These are phyloP conservation scores for Callopanchax toddi DNA, from an alignment of 2,113 vertebrate genomes.

Conservation along the genomic window DNA sequence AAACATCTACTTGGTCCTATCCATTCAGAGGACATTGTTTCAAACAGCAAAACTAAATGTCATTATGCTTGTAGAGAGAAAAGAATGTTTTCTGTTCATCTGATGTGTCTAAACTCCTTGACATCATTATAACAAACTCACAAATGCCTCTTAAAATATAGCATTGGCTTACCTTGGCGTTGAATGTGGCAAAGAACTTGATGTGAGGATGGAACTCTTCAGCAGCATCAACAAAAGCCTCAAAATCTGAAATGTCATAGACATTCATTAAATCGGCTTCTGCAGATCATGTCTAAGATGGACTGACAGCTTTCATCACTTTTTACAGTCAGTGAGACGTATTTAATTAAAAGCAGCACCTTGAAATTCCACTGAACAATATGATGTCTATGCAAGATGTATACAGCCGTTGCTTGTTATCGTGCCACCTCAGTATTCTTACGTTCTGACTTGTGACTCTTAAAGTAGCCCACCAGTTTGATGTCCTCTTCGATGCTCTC, in stretches of 20 bases:
- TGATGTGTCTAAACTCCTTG: no score
- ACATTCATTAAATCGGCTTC: conserved; percentile 14
- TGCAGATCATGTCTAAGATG: conserved; percentile 26
- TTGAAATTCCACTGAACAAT: neutral
- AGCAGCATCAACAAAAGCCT: conserved; percentile 87
- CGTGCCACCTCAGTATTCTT: conserved; percentile 66
- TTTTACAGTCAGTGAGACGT: conserved; percentile 14
- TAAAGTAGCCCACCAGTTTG: conserved; percentile 94
- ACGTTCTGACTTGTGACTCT: conserved; percentile 90
- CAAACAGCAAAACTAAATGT: no score
- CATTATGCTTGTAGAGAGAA: no score
- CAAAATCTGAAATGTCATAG: conserved; percentile 84
- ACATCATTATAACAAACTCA: no score
- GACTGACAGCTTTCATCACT: conserved; percentile 25
- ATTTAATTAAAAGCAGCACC: conserved; percentile 3
- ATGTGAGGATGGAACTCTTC: conserved; percentile 93
- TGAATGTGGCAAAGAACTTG: conserved; percentile 92
- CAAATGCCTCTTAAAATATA: no score
- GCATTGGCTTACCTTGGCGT: conserved; percentile 79
- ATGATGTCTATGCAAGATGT: neutral
- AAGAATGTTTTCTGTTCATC: neutral
- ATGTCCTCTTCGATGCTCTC: conserved; percentile 88
- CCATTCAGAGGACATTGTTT: no score
- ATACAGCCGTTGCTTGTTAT: conserved; percentile 26
- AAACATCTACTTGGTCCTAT: neutral